These are phyloP conservation scores for Philereme vetulata DNA, from an alignment of 2,888 invertebrate genomes.

Conservation along the genomic window DNA sequence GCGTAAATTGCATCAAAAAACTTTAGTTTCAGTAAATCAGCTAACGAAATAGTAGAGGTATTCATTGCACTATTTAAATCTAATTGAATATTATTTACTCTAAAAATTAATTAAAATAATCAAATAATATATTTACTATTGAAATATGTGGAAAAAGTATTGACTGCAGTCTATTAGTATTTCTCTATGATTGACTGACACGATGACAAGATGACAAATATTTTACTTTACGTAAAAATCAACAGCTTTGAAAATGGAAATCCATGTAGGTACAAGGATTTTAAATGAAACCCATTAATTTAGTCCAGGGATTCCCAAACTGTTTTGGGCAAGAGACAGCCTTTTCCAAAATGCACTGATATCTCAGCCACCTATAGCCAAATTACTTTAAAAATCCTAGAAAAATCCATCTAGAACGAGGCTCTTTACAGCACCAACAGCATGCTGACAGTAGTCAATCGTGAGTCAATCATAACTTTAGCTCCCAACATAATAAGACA, in stretches of 20 bases:
- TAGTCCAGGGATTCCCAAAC: background rate
- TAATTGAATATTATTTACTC: conserved; percentile 1
- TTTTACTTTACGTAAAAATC: conserved; percentile 1
- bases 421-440: too few relatives aligned
- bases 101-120: conserved; percentile 11
- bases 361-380: too few relatives aligned
- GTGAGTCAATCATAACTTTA: too few relatives aligned
- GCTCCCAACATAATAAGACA: too few relatives aligned
- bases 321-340: too few relatives aligned
- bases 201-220: background rate
- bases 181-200: background rate
- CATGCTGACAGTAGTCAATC: too few relatives aligned
- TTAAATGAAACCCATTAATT: background rate
- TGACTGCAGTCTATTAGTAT: too few relatives aligned
- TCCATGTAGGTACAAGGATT: conserved; percentile 5
- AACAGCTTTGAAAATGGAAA: conserved; percentile 17
- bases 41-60: conserved; percentile 49
- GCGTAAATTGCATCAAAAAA: conserved; percentile 67
- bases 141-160: background rate
- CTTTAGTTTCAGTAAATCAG: conserved; percentile 59
- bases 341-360: too few relatives aligned
- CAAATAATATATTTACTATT: background rate
- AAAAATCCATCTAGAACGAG: too few relatives aligned
- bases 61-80: conserved; percentile 35
- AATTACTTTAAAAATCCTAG: too few relatives aligned